Conservation (phyloP, 2,113 vertebrate species). For the Daphoenositta chrysoptera region DNA sequence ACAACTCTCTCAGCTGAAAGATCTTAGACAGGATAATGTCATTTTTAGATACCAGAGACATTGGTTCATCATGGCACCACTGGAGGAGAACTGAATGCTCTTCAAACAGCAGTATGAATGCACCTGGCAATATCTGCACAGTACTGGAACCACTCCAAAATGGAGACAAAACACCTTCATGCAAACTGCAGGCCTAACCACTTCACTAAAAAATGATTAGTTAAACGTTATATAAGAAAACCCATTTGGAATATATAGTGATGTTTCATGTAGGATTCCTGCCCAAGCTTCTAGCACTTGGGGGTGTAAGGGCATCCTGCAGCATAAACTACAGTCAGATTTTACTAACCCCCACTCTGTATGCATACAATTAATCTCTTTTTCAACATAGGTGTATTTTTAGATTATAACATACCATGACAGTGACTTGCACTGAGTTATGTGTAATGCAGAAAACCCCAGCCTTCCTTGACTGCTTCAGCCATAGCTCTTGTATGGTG, state of each 20-base stretch:
- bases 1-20: background rate
- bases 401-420: background rate
- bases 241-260: fast-evolving
- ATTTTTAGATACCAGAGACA: background rate
- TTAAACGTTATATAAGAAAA: background rate
- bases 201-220: background rate
- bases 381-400: background rate
- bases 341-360: background rate
- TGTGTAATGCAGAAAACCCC: background rate
- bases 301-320: background rate
- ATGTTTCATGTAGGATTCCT: background rate
- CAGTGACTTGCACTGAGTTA: background rate
- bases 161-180: background rate
- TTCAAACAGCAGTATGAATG: background rate
- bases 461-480: background rate
- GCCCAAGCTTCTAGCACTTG: background rate
- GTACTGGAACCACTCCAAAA: background rate
- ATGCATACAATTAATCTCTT: background rate
- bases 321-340: background rate
- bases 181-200: background rate
- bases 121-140: background rate
- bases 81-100: background rate
- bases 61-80: fast-evolving
- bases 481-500: background rate
- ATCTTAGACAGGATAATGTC: background rate